A percentile compares a stretch with the other conserved stretches of the same genome.
Evolutionary conservation across 2,888 invertebrate species (phyloP).

Genomic region (Caenorhabditis panamensis): DNA sequence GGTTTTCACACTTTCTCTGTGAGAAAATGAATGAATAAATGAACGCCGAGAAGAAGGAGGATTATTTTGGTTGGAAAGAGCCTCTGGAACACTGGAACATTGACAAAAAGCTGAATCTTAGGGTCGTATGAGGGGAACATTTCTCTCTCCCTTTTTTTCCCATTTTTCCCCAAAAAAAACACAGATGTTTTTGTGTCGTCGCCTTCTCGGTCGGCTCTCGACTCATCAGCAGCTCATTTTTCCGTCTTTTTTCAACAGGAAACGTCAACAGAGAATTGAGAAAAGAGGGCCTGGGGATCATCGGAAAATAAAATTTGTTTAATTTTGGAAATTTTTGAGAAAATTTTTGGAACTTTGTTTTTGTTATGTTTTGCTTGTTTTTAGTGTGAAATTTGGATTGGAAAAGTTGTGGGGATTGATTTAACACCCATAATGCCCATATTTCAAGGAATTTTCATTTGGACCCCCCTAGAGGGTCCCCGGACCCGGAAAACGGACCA

Average conservation of each 20-base stretch:
- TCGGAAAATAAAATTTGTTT: neutral
- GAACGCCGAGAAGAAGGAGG: neutral
- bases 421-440: too few relatives aligned
- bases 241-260: neutral
- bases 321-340: neutral
- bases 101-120: neutral
- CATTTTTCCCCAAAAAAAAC: neutral
- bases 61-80: conserved; percentile 12
- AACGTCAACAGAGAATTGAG: neutral
- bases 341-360: too few relatives aligned
- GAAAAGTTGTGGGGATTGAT: too few relatives aligned
- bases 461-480: too few relatives aligned
- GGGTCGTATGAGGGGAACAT: neutral
- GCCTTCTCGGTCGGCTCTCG: neutral
- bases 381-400: too few relatives aligned
- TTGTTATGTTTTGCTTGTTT: too few relatives aligned
- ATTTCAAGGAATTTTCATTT: too few relatives aligned
- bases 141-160: neutral
- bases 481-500: too few relatives aligned
- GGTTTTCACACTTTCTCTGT: neutral
- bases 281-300: too few relatives aligned
- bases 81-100: too few relatives aligned
- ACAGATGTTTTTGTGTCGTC: conserved; percentile 3
- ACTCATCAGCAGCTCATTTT: conserved; percentile 8
- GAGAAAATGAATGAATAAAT: neutral